phyloP scores from a whole-genome alignment of 1,140 invertebrate genomes.

The Drosophila ananassae region DNA sequence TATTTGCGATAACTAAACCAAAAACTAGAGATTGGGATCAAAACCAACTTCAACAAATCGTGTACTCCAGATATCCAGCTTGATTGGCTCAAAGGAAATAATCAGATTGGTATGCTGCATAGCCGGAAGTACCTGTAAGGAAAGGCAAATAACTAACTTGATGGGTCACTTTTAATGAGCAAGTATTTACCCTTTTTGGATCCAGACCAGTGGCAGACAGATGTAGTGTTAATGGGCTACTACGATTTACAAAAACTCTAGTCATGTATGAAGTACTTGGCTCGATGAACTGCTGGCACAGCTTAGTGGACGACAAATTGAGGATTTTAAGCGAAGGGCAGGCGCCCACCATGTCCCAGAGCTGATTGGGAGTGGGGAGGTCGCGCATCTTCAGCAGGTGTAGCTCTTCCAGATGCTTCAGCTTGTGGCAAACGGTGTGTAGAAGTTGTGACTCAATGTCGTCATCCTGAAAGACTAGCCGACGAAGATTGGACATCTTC shows the following conservation, averaged over 20 bases:
- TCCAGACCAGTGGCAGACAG: constrained; percentile 25
- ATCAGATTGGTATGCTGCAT: constrained; percentile 36
- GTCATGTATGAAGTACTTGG: neutral
- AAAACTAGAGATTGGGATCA: neutral
- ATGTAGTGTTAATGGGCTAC: constrained; percentile 21
- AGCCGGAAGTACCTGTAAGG: constrained; percentile 5
- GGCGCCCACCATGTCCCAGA: constrained; percentile 39
- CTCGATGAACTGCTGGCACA: constrained; percentile 17
- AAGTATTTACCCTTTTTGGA: constrained; percentile 3
- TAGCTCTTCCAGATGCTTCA: constrained; percentile 48
- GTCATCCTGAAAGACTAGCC: constrained; percentile 53
- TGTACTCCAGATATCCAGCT: constrained; percentile 42
- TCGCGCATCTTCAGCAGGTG: constrained; percentile 54
- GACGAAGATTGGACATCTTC: constrained; percentile 41
- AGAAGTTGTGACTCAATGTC: constrained; percentile 49
- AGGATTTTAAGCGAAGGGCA: constrained; percentile 32
- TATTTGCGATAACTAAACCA: neutral
- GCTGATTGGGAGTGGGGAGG: constrained; percentile 31
- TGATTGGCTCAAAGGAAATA: constrained; percentile 37
- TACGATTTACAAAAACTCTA: constrained; percentile 3
- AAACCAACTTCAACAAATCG: constrained; percentile 59
- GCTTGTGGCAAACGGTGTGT: constrained; percentile 14
- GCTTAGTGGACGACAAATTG: constrained; percentile 27
- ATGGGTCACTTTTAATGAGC: neutral
- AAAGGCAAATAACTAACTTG: neutral